Conservation (phyloP, 2,797 vertebrate genomes). For the Chromis chromis region DNA sequence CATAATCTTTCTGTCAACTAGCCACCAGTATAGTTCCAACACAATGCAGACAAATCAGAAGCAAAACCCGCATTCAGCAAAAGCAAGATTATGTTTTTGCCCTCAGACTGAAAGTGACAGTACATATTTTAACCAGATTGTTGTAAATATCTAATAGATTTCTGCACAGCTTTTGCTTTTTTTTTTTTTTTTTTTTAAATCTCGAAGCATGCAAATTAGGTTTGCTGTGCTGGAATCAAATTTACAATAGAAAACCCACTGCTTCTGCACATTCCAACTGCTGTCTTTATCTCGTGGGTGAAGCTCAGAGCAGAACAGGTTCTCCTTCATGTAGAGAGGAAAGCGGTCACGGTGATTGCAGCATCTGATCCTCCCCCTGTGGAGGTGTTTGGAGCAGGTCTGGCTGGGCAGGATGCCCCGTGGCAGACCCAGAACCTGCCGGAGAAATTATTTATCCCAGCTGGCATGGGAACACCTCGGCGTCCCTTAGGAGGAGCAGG, state of each 20-base stretch:
- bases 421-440: constrained; percentile 24
- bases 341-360: constrained; percentile 3
- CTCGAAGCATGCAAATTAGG: background rate
- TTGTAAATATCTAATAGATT: background rate
- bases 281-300: background rate
- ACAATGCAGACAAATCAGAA: too few relatives aligned
- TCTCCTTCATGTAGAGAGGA: constrained; percentile 1
- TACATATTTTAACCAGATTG: background rate
- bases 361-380: constrained; percentile 13
- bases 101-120: too few relatives aligned
- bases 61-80: too few relatives aligned
- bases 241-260: background rate
- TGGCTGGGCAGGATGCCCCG: constrained; percentile 21
- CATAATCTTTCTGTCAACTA: too few relatives aligned
- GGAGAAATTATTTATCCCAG: constrained; percentile 40
- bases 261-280: background rate
- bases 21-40: too few relatives aligned
- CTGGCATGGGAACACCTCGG: constrained; percentile 12
- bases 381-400: constrained; percentile 33
- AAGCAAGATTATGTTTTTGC: too few relatives aligned
- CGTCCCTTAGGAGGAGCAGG: constrained; percentile 15
- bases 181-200: background rate
- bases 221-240: background rate
- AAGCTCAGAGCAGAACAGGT: constrained; percentile 2
- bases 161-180: background rate